These are phyloP conservation scores for Prenolepis imparis DNA, from an alignment of 2,888 invertebrate genomes.

Conservation along the genomic window DNA sequence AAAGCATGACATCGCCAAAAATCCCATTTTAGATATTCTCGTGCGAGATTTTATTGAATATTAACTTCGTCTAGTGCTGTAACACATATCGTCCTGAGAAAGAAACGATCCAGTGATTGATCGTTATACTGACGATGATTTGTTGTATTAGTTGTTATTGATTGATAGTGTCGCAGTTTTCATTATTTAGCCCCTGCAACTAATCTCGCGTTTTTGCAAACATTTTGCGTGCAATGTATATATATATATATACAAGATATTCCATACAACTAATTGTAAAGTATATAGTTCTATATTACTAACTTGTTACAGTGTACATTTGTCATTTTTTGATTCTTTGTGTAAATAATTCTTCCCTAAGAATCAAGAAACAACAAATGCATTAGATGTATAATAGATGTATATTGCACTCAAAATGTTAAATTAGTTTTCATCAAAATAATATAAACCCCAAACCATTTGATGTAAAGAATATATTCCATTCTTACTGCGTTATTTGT, in stretches of 20 bases:
- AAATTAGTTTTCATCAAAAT: conserved; percentile 9
- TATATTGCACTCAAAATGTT: conserved; percentile 22
- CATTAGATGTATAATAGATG: neutral
- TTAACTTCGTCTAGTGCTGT: conserved; percentile 68
- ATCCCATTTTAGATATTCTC: conserved; percentile 60
- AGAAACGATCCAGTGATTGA: conserved; percentile 21
- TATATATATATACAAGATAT: neutral
- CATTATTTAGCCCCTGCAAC: conserved; percentile 52
- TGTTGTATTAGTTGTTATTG: conserved; percentile 61
- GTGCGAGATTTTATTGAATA: conserved; percentile 30
- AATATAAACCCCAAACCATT: neutral
- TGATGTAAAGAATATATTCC: conserved; percentile 5
- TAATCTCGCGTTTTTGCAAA: conserved; percentile 51
- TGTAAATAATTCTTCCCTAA: neutral
- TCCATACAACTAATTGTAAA: neutral
- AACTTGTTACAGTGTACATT: neutral
- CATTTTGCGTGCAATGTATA: conserved; percentile 26
- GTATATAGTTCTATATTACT: neutral
- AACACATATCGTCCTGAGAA: conserved; percentile 23
- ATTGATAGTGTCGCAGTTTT: conserved; percentile 57
- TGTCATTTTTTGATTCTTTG: neutral
- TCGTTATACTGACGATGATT: conserved; percentile 54
- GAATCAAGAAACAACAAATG: neutral
- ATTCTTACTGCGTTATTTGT: conserved; percentile 15
- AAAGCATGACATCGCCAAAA: conserved; percentile 71